Conservation (phyloP, 2,888 invertebrate genomes). For the Lycaena phlaeas region DNA sequence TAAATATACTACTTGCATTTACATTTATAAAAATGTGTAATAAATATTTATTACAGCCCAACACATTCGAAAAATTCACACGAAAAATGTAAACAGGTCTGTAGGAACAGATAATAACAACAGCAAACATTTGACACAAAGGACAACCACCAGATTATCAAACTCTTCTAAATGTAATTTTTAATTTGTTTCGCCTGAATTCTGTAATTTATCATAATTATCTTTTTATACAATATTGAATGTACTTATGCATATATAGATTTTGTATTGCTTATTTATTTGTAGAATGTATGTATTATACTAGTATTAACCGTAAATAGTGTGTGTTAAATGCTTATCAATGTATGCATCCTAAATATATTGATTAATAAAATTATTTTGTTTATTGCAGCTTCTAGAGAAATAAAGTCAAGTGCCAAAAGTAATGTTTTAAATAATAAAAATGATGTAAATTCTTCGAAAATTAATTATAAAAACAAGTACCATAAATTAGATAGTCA, state of each 20-base stretch:
- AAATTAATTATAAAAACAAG: constrained; percentile 27
- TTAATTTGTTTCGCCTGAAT: neutral
- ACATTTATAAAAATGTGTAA: too few species aligned
- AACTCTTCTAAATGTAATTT: constrained; percentile 32
- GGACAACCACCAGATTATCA: constrained; percentile 30
- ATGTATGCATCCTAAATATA: neutral
- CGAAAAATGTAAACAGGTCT: constrained; percentile 28
- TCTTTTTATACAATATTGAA: neutral
- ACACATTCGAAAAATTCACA: constrained; percentile 22
- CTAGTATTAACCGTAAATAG: too few species aligned
- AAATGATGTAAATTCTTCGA: constrained; percentile 29
- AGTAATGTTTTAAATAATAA: constrained; percentile 26
- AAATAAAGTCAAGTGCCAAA: constrained; percentile 34
- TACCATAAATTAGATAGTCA: constrained; percentile 23
- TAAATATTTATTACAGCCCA: constrained; percentile 30
- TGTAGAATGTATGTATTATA: neutral
- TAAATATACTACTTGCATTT: too few species aligned
- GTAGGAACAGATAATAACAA: constrained; percentile 27
- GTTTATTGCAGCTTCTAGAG: constrained; percentile 35
- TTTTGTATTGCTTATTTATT: neutral
- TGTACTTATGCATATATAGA: neutral
- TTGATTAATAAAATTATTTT: neutral
- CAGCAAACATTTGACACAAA: constrained; percentile 28
- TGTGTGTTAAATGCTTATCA: too few species aligned
- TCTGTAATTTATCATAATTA: neutral